Base-by-base conservation (phyloP, 2,797 vertebrate genomes). In the Bradypodion ventrale region DNA sequence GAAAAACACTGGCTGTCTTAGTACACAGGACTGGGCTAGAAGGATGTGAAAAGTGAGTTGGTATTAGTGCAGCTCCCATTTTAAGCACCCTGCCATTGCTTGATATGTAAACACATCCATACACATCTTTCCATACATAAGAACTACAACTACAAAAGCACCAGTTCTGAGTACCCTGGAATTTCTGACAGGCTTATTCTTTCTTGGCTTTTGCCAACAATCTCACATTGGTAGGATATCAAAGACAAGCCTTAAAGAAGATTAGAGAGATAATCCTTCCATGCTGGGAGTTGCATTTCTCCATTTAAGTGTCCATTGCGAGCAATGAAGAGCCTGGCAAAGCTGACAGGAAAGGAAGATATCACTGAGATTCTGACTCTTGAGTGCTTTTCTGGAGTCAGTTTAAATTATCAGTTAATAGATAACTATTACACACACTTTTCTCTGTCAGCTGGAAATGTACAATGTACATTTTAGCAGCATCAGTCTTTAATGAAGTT, bases 181-280 rank as follows among this genome's bases (percentile, higher is more conserved):
- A 87, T 93, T 91, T 91, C 80, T 79, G 42, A 83, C 80, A 85
- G 44, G 68, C 88, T 92, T 81, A 83, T 89, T 83, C 85, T n/a
- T 86, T 88, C 72, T 88, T 88, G 82, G 80, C 75, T 91, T 66
- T 84, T 85, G 89, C 75, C 80, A 88, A 83, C 89, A 85, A 84
- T 80, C 72, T 89, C 82, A 77, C 84, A 90, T 66, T 87, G 86
- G 89, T 79, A 90, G 83, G 85, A 87, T 88, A 86, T 88, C 87
- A 76, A 0, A 83, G 83, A 70, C 42, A 89, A 85, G 91, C 78
- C 89, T 92, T 89, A 90, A 91, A 85, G 75, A 82, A 93, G 93
- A 92, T 94, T 93, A 93, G 78, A 78, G 87, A 91, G 92, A 90
- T 92, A 92, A 94, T 92, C 89, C 87, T 89, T 89, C 89, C 87